These are phyloP conservation scores for Hermaeophaga mercurialis DNA, from an alignment of 2,888 invertebrate species.

Conservation along the genomic window DNA sequence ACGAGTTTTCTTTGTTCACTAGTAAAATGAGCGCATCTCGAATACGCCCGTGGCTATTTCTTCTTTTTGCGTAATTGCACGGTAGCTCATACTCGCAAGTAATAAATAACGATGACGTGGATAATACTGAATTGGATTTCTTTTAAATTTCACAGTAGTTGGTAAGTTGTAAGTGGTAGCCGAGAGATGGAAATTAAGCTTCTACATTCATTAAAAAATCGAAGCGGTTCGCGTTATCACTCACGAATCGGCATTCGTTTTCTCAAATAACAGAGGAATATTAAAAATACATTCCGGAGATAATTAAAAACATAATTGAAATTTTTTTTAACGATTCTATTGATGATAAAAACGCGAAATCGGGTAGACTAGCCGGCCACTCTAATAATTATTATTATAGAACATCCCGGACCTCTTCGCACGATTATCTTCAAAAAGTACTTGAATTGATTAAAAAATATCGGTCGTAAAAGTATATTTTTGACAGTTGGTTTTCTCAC, in stretches of 20 bases:
- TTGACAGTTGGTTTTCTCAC: too few species aligned
- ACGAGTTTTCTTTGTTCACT: not conserved
- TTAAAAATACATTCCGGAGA: too few species aligned
- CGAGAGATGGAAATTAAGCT: not conserved
- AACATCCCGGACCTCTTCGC: too few species aligned
- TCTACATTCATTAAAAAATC: slow-evolving; percentile 4
- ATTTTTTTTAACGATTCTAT: too few species aligned
- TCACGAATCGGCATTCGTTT: not conserved
- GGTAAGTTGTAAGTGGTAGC: slow-evolving; percentile 2
- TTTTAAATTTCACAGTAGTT: slow-evolving; percentile 19
- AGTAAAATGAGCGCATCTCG: not conserved
- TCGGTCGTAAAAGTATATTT: too few species aligned
- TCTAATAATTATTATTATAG: too few species aligned
- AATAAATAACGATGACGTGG: slow-evolving; percentile 14
- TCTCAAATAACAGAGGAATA: too few species aligned
- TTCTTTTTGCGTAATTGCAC: slow-evolving; percentile 19
- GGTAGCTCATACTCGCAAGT: slow-evolving; percentile 9
- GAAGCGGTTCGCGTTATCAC: not conserved
- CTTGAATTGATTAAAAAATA: too few species aligned
- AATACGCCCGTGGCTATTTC: slow-evolving; percentile 8
- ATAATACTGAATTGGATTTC: slow-evolving; percentile 17
- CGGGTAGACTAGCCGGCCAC: too few species aligned
- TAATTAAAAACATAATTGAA: too few species aligned
- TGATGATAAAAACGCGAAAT: too few species aligned
- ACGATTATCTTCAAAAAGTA: too few species aligned